A percentile compares a stretch with the other conserved stretches of the same genome.
Evolutionary conservation across 2,797 vertebrate genomes (phyloP).

Genomic region (Schizopygopsis malacanthus): DNA sequence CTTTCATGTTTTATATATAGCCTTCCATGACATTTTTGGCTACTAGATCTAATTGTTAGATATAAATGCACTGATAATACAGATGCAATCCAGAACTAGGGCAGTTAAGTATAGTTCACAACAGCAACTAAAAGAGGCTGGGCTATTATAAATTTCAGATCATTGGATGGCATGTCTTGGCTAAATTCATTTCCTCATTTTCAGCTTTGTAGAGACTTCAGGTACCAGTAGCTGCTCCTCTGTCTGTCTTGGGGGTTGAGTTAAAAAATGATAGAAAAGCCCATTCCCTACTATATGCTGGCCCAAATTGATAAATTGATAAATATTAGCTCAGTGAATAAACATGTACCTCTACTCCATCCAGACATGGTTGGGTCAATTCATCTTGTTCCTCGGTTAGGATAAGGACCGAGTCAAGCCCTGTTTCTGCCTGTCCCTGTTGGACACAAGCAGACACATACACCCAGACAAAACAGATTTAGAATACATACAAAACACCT

Average conservation of each 20-base stretch:
- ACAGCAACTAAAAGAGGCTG: not conserved
- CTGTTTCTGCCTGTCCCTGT: conserved; percentile 73
- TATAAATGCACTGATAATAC: not conserved
- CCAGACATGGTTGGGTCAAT: conserved; percentile 57
- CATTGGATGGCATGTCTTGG: not conserved
- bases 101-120: not conserved
- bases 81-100: not conserved
- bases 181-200: not conserved
- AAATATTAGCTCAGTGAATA: not conserved
- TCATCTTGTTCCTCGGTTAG: conserved; percentile 77
- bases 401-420: conserved; percentile 77
- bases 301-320: not conserved
- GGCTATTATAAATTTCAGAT: not conserved
- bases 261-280: not conserved
- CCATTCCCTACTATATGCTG: not conserved
- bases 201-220: not conserved
- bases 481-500: not conserved
- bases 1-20: not conserved
- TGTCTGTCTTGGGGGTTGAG: not conserved
- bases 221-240: not conserved
- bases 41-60: not conserved
- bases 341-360: conserved; percentile 74
- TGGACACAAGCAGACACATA: conserved; percentile 37
- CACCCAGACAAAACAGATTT: conserved; percentile 40
- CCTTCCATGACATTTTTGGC: not conserved